Evolutionary conservation across 1,140 invertebrate genomes (phyloP).

Genomic region (Drosophila rhopaloa): DNA sequence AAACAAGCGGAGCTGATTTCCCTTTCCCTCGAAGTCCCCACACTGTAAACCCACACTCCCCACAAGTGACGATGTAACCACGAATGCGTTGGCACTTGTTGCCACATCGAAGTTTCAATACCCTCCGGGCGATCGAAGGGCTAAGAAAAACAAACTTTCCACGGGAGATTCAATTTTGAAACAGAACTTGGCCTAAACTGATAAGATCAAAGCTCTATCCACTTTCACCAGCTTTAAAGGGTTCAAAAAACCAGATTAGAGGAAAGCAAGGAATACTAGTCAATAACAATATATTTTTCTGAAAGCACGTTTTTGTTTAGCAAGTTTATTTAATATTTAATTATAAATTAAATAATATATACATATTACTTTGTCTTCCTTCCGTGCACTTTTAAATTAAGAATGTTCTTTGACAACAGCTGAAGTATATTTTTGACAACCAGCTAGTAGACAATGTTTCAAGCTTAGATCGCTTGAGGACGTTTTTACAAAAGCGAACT

Average conservation of each 20-base stretch:
- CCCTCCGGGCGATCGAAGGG: constrained; percentile 51
- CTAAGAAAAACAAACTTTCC: constrained; percentile 17
- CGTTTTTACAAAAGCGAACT: too few relatives aligned
- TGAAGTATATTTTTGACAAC: too few relatives aligned
- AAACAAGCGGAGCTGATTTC: constrained; percentile 67
- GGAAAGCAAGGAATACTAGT: background rate
- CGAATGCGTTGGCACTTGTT: constrained; percentile 52
- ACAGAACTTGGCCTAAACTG: constrained; percentile 44
- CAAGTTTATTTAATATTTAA: too few relatives aligned
- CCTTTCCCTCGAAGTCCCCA: constrained; percentile 5
- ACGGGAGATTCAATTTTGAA: constrained; percentile 39
- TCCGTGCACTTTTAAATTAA: too few relatives aligned
- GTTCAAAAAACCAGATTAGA: background rate
- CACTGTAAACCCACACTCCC: constrained; percentile 14
- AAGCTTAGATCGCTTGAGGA: too few relatives aligned
- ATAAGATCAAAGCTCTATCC: constrained; percentile 32
- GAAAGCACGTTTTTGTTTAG: too few relatives aligned
- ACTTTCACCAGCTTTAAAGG: constrained; percentile 20
- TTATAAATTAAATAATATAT: too few relatives aligned
- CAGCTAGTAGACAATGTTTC: background rate
- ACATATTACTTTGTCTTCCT: too few relatives aligned
- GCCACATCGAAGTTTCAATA: constrained; percentile 59
- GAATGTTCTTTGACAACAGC: too few relatives aligned
- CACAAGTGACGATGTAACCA: constrained; percentile 72
- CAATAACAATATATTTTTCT: too few relatives aligned